Evolutionary conservation across 2,888 invertebrate genomes (phyloP), one percentile per base, ranked within the genome.

Genomic region (Temnothorax rugatulus): DNA sequence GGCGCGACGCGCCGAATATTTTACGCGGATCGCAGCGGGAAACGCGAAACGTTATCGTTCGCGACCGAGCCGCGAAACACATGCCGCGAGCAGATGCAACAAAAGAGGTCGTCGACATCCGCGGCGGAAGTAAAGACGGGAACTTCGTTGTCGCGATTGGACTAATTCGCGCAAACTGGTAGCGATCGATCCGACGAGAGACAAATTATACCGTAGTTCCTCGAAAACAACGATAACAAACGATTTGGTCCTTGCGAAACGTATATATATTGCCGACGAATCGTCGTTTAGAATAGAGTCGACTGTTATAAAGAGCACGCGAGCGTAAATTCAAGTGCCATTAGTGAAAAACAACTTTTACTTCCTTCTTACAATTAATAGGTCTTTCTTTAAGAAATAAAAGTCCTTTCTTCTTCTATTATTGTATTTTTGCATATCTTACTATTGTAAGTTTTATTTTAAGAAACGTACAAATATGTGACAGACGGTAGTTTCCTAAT

Each of bases 31-130:
- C 79, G 18, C 54, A 15, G 29, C 68, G 21, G 77, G 57, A 79
- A 79, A 15, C 69, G 79, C 59, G 59, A 71, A 79, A 25, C 47
- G 18, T 47, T 90, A 90, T 89, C 90, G 86, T 85, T 86, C 84
- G 83, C 76, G 87, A 86, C 34, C 25, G 50, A 41, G 57, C 47
- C 44, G 79, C 79, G 54, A 34, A 47, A 18, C 79, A 79, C 73
- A 61, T 79, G 79, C 29, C 79, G 47, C 73, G 79, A 68, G 79
- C 79, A 79, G 79, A 79, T 79, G 79, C 79, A 25, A 79, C 71
- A 47, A 79, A 73, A 79, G 79, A 50, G 79, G 79, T 79, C 73
- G 59, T 71, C 79, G 79, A 79, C 79, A 71, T 79, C 21, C 79
- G 71, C 57, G 34, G 7, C 79, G 69, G 18, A 59, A 47, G 73